A percentile compares a stretch with the other conserved stretches of the same genome.
Conservation (phyloP, 2,888 invertebrate species). For the Trichopoda pennipes region DNA sequence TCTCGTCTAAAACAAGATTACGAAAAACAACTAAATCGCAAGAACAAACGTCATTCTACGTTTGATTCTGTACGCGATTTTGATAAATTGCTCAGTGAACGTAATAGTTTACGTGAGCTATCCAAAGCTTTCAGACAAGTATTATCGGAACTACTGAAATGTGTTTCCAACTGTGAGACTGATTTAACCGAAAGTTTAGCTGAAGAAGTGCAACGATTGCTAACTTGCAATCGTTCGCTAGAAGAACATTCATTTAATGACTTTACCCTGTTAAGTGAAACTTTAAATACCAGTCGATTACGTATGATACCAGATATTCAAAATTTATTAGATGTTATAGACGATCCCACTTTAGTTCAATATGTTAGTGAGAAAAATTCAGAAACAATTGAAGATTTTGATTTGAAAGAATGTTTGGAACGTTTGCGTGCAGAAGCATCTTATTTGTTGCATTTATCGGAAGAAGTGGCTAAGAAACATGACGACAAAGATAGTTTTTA, state of each 20-base stretch:
- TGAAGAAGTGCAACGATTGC: conserved; percentile 81
- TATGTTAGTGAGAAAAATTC: conserved; percentile 83
- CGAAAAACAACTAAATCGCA: conserved; percentile 80
- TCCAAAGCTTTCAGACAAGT: conserved; percentile 85
- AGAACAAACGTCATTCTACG: conserved; percentile 79
- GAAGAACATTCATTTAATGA: conserved; percentile 71
- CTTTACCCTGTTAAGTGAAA: conserved; percentile 70
- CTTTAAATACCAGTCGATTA: conserved; percentile 71
- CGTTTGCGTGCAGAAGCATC: conserved; percentile 87
- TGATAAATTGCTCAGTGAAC: conserved; percentile 78
- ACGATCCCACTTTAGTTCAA: conserved; percentile 83
- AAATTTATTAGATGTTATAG: conserved; percentile 84
- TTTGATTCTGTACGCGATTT: conserved; percentile 80
- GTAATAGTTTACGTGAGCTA: conserved; percentile 86
- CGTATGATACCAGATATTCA: conserved; percentile 88
- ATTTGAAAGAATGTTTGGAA: conserved; percentile 86
- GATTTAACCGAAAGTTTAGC: conserved; percentile 89
- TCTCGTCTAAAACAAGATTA: conserved; percentile 80
- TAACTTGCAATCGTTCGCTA: conserved; percentile 73
- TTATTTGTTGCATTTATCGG: conserved; percentile 85
- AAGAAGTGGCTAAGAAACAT: conserved; percentile 75
- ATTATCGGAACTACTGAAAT: conserved; percentile 86
- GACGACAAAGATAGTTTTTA: conserved; percentile 68
- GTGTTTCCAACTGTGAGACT: conserved; percentile 88
- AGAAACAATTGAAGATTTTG: conserved; percentile 80